A percentile compares a stretch with the other conserved stretches of the same genome.
Evolutionary conservation across 2,888 invertebrate species (phyloP).

Genomic region (Cephus pulcher): DNA sequence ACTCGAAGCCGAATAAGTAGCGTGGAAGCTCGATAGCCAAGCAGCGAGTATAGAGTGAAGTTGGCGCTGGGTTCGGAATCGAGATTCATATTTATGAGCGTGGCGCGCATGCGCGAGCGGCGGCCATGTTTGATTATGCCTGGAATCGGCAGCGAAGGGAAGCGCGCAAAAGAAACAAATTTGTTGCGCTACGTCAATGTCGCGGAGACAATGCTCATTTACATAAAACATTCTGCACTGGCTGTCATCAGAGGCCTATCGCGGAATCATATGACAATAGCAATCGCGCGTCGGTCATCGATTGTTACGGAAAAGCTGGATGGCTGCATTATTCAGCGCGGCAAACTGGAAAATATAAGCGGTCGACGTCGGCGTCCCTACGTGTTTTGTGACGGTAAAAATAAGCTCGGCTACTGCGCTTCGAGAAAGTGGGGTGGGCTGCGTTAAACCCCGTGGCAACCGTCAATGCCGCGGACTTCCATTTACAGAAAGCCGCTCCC

Average conservation of each 20-base stretch:
- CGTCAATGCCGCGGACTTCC: constrained; percentile 1
- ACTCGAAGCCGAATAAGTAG: not conserved
- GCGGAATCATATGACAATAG: constrained; percentile 44
- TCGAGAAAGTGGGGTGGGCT: constrained; percentile 12
- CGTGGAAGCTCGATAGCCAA: not conserved
- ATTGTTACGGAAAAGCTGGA: constrained; percentile 27
- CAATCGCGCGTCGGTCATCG: constrained; percentile 10
- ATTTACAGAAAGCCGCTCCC: constrained; percentile 5
- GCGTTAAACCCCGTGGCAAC: constrained; percentile 1
- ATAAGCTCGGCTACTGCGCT: constrained; percentile 17
- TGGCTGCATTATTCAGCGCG: constrained; percentile 20
- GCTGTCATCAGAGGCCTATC: constrained; percentile 42
- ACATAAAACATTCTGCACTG: constrained; percentile 54
- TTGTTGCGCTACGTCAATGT: constrained; percentile 43
- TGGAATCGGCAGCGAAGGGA: constrained; percentile 19
- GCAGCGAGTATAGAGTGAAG: not conserved
- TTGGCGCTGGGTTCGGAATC: not conserved
- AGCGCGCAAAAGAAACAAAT: constrained; percentile 37
- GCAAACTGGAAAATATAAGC: constrained; percentile 11
- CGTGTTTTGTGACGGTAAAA: constrained; percentile 8
- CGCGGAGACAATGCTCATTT: constrained; percentile 54
- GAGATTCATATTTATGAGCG: constrained; percentile 9
- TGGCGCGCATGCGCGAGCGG: not conserved
- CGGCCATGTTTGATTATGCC: constrained; percentile 8
- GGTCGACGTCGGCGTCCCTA: not conserved